Base-by-base conservation (phyloP, 2,888 invertebrate species). In the Eucera pruinosa region DNA sequence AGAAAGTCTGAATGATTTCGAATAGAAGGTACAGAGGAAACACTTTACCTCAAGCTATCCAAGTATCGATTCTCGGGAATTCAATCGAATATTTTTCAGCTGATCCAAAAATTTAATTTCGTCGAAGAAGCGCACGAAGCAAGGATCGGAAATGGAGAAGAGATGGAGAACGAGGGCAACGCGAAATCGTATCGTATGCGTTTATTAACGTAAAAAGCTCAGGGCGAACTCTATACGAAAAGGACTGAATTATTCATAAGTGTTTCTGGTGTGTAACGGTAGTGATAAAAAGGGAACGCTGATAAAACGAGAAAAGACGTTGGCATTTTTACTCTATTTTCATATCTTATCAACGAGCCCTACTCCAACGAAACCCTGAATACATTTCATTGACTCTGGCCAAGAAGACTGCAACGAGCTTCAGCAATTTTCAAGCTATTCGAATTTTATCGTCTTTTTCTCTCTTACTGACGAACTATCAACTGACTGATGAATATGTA, bases 231-330 rank as follows among this genome's bases (percentile, higher is more conserved):
- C 18, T 50, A 25, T 45, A 15, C n/a, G 13, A 25, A 13, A 11
- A 45, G 9, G 11, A 15, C 25, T 61, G 69, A 69, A 69, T 69
- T 69, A 62, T 69, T 69, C 69, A 69, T 52, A 33, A 52, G 45
- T 45, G 43, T 62, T 45, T 43, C 61, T 27, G 23, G 25, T 20
- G 23, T 65, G 20, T 25, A 33, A 9, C 60, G 20, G 20, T 20
- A 23, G 3, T 13, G 30, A 50, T n/a, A 52, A 61, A 52, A 36
- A 61, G 13, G 33, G n/a, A 13, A 18, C 33, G 45, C n/a, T 11
- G 70, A 55, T 64, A 57, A 70, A 47, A 50, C 36, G 7, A n/a
- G 20, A 55, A 60, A 41, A 27, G 39, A 55, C 25, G n/a, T 30
- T 2, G 30, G 11, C 25, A 47, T 27, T 55, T 45, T 47, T 25